Evolutionary conservation across 2,797 vertebrate species (phyloP), one percentile per base, ranked within the genome.

Genomic region (Muscicapa comitata): DNA sequence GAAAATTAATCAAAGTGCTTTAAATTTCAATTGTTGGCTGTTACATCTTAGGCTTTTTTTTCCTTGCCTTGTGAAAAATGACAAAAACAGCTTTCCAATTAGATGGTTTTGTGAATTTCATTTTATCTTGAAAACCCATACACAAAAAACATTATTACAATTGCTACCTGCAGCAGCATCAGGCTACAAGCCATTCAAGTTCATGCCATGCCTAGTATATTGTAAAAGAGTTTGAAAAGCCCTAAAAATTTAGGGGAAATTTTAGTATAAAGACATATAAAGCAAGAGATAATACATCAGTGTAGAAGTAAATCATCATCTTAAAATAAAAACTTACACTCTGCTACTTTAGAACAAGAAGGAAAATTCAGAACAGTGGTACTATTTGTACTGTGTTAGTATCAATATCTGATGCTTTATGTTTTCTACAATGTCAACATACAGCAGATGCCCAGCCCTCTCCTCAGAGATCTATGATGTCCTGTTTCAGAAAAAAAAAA

Each of bases 381-480:
- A 53, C 50, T 91, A 28, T 93, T 93, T 51, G 37, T 35, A 75
- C 33, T 74, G 40, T 59, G 50, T 58, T 58, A 71, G 8, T 65
- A 51, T 72, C 68, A 93, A 79, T 45, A 73, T 93, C 75, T 74
- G 54, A 86, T 80, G 61, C 58, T 93, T 89, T 91, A 65, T 93
- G 62, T 86, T 96, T 86, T 68, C 42, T 75, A 33, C 85, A 95
- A 8, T 75, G 87, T 83, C 87, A 93, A 91, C 85, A 93, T 13
- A 75, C 28, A 95, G 90, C 89, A 91, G 89, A 93, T 90, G 91
- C 62, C 93, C 72, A 90, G 17, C 33, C 68, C 51, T 91, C 68
- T 65, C 91, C 87, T 91, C 61, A 90, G 83, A 92, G 70, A 83
- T 75, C 57, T 72, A 24, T 80, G 71, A 76, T 71, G 54, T 42